phyloP scores from a whole-genome alignment of 2,888 invertebrate genomes.

The Trissoscelio sp. region DNA sequence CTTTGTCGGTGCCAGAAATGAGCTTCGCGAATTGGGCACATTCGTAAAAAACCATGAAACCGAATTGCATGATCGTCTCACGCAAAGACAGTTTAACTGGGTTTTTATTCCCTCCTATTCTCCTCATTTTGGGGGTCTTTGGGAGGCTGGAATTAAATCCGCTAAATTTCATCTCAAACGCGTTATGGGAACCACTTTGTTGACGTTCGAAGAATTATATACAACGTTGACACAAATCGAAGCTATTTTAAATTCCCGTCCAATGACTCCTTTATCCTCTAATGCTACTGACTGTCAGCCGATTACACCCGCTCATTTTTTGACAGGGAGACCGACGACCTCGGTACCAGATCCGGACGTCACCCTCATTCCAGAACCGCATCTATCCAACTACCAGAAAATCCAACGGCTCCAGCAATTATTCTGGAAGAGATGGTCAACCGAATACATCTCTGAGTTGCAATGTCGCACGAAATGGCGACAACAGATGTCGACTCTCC shows the following conservation, averaged over 20 bases:
- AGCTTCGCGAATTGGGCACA: conserved; percentile 6
- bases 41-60: neutral
- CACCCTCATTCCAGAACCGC: conserved; percentile 39
- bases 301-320: conserved; percentile 74
- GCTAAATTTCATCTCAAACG: conserved; percentile 5
- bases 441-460: conserved; percentile 68
- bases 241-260: conserved; percentile 12
- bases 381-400: conserved; percentile 65
- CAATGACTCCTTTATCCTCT: conserved; percentile 61
- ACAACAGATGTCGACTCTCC: neutral
- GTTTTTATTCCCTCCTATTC: conserved; percentile 8
- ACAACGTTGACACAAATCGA: conserved; percentile 1
- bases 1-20: conserved; percentile 15
- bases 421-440: conserved; percentile 58
- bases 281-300: conserved; percentile 68
- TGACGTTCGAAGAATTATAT: conserved; percentile 15
- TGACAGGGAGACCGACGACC: neutral
- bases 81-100: neutral
- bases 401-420: conserved; percentile 64
- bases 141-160: conserved; percentile 1
- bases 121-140: conserved; percentile 1
- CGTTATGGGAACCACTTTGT: neutral
- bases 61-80: conserved; percentile 10
- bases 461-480: conserved; percentile 68
- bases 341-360: conserved; percentile 11